These are phyloP conservation scores for Linepithema humile DNA, from an alignment of 1,140 invertebrate genomes.

Conservation along the genomic window DNA sequence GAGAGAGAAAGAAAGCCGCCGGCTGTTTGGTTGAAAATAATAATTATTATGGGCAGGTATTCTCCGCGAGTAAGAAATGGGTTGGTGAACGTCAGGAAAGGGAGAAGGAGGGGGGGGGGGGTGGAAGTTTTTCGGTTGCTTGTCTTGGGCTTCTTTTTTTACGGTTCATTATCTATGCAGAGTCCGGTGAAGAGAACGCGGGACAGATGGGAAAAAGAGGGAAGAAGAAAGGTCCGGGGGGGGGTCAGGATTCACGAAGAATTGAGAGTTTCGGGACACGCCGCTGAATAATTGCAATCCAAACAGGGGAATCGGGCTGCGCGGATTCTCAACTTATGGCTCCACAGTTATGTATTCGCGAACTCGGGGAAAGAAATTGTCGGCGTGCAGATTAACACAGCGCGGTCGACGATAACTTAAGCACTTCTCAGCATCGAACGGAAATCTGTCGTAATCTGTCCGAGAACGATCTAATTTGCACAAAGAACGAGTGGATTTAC, in stretches of 20 bases:
- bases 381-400: neutral
- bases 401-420: neutral
- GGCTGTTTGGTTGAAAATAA: conserved; percentile 70
- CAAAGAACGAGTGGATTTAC: neutral
- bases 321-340: conserved; percentile 59
- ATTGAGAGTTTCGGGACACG: conserved; percentile 61
- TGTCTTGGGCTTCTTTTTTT: conserved; percentile 23
- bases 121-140: too few relatives aligned
- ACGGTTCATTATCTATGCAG: conserved; percentile 59
- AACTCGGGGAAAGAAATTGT: neutral
- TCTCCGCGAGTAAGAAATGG: conserved; percentile 72
- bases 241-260: conserved; percentile 57
- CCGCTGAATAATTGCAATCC: conserved; percentile 67
- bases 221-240: conserved; percentile 9
- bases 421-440: neutral
- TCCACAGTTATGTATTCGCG: neutral
- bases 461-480: conserved; percentile 33
- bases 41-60: conserved; percentile 70
- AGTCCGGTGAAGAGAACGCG: neutral
- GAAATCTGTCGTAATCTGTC: neutral
- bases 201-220: neutral
- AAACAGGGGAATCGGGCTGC: conserved; percentile 50
- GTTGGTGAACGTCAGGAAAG: conserved; percentile 62
- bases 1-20: conserved; percentile 61
- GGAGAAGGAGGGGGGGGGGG: conserved; percentile 57